Percentiles rank a stretch among this genome's conserved stretches.
Conservation (phyloP, 1,140 invertebrate genomes). For the Cylas formicarius region DNA sequence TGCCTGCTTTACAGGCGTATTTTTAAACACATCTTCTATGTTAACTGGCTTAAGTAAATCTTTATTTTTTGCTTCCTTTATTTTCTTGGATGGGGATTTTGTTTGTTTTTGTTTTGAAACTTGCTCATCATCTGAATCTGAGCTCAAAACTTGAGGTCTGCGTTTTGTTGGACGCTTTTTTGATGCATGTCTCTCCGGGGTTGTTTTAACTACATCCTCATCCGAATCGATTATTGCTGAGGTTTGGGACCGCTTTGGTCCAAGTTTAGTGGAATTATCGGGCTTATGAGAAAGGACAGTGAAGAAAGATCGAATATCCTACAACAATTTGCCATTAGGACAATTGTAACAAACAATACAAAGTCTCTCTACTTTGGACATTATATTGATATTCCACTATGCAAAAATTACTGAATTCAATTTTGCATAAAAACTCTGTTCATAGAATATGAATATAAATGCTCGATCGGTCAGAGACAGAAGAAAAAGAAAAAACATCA, state of each 20-base stretch:
- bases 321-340: no score
- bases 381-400: no score
- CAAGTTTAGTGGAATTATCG: not conserved
- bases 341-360: no score
- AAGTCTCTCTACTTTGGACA: no score
- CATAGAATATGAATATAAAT: no score
- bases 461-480: no score
- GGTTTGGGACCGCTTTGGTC: slow-evolving; percentile 5
- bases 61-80: slow-evolving; percentile 7
- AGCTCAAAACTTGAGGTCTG: slow-evolving; percentile 29
- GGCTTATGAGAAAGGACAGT: slow-evolving; percentile 31
- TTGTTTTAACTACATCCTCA: slow-evolving; percentile 32
- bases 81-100: slow-evolving; percentile 14
- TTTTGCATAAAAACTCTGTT: no score
- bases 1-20: slow-evolving; percentile 28
- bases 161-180: slow-evolving; percentile 25
- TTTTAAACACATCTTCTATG: slow-evolving; percentile 42
- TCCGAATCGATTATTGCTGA: slow-evolving; percentile 24
- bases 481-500: no score
- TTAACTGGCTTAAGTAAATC: slow-evolving; percentile 29
- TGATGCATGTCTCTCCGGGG: slow-evolving; percentile 24
- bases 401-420: no score
- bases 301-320: slow-evolving; percentile 50
- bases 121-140: slow-evolving; percentile 42
- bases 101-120: slow-evolving; percentile 12